Base-by-base conservation (phyloP, 2,797 vertebrate genomes). In the Mormyrus proboscirostris region DNA sequence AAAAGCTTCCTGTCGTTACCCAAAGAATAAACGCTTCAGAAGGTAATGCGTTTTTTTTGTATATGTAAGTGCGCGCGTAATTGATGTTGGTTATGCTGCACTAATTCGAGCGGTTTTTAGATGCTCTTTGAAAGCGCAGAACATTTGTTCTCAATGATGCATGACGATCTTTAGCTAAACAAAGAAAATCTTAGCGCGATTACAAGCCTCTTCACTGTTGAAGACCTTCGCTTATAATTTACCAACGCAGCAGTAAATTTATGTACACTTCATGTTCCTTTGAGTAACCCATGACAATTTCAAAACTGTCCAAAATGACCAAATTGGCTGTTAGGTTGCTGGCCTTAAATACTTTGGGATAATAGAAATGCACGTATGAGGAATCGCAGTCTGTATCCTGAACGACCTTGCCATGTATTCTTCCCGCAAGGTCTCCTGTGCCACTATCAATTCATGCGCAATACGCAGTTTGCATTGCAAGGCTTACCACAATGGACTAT, bases 1-100 rank as follows among this genome's bases (percentile, higher is more conserved):
- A 90, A 92, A 89, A 90, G 76, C 91, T 90, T 65, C 88, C 91
- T 90, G 89, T 94, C 89, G 94, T 95, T 94, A n/a, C 89, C 88
- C 86, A 91, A 91, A 92, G 90, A 89, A 91, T 90, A 55, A 86
- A 55, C 22, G 8, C 86, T 25, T 16, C 88, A 49, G 38, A 90
- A 91, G 92, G 93, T 93, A 92, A 55, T 91, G 14, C 19, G 51
- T 29, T 5, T 79, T 83, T 2, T 44, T n/a, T 79, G 14, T 33
- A 62, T 9, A 7, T 51, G 12, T 73, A 69, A 33, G 65, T 33
- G 65, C 10, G 4, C 65, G 0, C 29, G 12, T 83, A 38, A 82
- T 55, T 79, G 33, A 51, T 53, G 82, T 89, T 89, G 86, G 29
- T 4, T 8, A 50, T 49, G 25, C 22, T 88, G 2, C 19, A 51